Base-by-base conservation (phyloP, 1,140 invertebrate species). In the Wasmannia auropunctata region DNA sequence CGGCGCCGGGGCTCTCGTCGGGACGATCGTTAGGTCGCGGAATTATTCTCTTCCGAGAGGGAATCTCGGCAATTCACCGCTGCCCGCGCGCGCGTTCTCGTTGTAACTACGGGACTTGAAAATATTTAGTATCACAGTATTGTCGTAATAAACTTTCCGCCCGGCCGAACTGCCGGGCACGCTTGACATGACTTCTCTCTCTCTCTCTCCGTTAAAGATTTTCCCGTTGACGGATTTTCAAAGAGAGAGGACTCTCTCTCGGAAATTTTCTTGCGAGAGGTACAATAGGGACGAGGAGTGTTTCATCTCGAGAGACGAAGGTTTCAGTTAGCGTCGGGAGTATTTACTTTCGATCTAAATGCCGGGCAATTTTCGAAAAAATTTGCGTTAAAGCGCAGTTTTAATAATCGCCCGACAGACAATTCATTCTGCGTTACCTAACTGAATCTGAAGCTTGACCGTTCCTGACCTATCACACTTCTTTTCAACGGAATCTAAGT, bases 201-300 rank as follows among this genome's bases (percentile, higher is more conserved):
- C 75, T 89, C 54, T 65, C 84, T 77, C 37, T 90, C 67, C 88
- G 80, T 89, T 87, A 81, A 77, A 76, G 86, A 80, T 46, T 75
- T 79, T 65, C 54, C 60, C 86, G 74, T 80, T 76, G 75, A 16
- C 11, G 69, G 69, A 76, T 87, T 87, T 86, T 60, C 79, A 69
- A 72, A 72, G 81, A 56, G 37, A 51, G 31, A 77, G n/a, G n/a
- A n/a, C n/a, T n/a, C 63, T 65, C 49, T 54, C 74, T 56, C 28
- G 58, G 58, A 72, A 62, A 85, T 85, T 87, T 67, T 54, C 77
- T 56, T 31, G 28, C 54, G 11, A 46, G 11, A 46, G 62, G 54
- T 34, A 69, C 80, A 85, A 85, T 79, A 46, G 77, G 56, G 28
- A 56, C 25, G 7, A 37, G 25, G 65, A 86, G 46, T 19, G 76